These are phyloP conservation scores for Malurus elegans DNA, from an alignment of 2,113 vertebrate species.

Conservation along the genomic window DNA sequence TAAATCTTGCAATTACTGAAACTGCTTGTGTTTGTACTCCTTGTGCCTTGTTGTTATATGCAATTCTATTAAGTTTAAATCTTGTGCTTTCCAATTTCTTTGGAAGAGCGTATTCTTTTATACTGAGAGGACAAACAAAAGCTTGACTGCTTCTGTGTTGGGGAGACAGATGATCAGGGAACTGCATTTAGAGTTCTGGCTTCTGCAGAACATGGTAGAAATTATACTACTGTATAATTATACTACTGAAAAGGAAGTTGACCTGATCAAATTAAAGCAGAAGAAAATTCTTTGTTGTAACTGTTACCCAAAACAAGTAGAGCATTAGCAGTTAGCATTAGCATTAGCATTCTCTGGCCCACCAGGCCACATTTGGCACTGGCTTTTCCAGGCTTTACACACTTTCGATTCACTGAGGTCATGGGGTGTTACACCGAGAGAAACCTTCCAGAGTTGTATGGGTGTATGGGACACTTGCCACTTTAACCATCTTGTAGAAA, in stretches of 20 bases:
- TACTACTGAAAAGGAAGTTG: neutral
- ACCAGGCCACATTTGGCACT: neutral
- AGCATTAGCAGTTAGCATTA: neutral
- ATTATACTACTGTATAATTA: neutral
- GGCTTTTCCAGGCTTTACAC: neutral
- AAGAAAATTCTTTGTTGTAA: neutral
- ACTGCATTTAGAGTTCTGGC: neutral
- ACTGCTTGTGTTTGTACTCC: neutral
- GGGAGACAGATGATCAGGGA: neutral
- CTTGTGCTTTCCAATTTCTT: neutral
- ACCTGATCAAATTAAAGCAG: neutral
- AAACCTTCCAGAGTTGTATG: neutral
- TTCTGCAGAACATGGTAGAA: neutral
- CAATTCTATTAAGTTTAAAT: neutral
- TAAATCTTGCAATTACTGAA: neutral
- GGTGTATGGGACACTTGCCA: no score
- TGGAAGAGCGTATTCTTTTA: neutral
- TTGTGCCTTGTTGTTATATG: neutral
- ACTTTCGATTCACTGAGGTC: neutral
- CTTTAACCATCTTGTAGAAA: neutral
- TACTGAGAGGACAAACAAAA: neutral
- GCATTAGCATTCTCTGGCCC: no score
- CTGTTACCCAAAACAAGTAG: neutral
- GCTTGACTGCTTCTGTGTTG: neutral
- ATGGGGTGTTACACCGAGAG: neutral